Percentiles rank a stretch among this genome's conserved stretches.
Conservation (phyloP, 2,797 vertebrate species). For the Ambastaia sidthimunki region DNA sequence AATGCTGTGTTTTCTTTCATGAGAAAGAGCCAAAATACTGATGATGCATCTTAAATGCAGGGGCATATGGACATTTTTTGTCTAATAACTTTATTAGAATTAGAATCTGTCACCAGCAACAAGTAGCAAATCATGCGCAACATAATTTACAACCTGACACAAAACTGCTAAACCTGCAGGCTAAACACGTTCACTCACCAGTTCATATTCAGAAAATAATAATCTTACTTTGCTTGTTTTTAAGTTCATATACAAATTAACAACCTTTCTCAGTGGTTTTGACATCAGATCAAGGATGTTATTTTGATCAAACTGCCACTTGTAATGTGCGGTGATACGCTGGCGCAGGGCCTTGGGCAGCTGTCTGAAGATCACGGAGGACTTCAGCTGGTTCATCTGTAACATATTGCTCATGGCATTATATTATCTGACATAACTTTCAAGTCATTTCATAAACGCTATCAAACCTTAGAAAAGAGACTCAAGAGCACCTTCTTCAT, state of each 20-base stretch:
- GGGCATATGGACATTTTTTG: no score
- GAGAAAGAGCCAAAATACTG: no score
- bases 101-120: no score
- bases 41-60: no score
- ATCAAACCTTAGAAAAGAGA: neutral
- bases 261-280: constrained; percentile 70
- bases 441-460: neutral
- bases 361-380: constrained; percentile 79
- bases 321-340: constrained; percentile 73
- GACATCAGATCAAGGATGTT: constrained; percentile 74
- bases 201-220: neutral
- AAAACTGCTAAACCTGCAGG: no score
- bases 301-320: constrained; percentile 74
- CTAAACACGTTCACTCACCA: neutral
- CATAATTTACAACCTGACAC: no score
- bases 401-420: neutral
- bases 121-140: no score
- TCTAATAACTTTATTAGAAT: no score
- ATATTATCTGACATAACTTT: neutral
- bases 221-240: no score
- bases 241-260: neutral
- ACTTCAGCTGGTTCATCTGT: constrained; percentile 75
- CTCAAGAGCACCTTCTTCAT: constrained; percentile 73
- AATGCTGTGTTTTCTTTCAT: no score
- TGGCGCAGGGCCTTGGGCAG: constrained; percentile 73